Evolutionary conservation across 2,113 vertebrate species (phyloP).

Genomic region (Cervus canadensis): DNA sequence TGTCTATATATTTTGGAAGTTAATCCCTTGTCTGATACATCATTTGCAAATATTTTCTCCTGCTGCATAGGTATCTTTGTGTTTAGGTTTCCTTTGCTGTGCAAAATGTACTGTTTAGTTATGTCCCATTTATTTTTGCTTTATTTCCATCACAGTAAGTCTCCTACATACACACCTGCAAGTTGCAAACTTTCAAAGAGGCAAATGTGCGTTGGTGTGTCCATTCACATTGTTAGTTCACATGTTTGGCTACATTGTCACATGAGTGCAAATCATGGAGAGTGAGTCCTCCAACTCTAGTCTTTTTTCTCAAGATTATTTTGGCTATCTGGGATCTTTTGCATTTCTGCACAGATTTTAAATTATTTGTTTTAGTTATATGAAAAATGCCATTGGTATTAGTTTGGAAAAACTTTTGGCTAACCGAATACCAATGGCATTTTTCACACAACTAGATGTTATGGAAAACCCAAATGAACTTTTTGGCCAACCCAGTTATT

Average conservation of each 20-base stretch:
- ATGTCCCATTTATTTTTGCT: background rate
- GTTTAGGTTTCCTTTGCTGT: background rate
- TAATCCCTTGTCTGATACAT: background rate
- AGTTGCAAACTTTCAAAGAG: background rate
- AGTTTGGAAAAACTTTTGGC: background rate
- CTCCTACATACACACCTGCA: background rate
- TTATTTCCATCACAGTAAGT: background rate
- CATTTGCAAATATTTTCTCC: background rate
- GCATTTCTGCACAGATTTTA: background rate
- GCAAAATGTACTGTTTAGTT: background rate
- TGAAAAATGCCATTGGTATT: background rate
- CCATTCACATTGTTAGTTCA: background rate
- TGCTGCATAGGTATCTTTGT: background rate
- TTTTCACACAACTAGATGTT: background rate
- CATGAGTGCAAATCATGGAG: background rate
- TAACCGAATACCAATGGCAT: background rate
- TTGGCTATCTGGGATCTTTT: background rate
- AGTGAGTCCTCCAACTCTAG: background rate
- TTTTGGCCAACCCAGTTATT: background rate
- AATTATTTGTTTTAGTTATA: background rate
- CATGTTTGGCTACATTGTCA: background rate
- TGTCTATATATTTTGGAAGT: background rate
- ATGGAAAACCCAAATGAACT: background rate
- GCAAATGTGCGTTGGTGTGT: rapidly evolving
- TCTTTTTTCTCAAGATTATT: background rate